Evolutionary conservation across 2,797 vertebrate genomes (phyloP), one percentile per base, ranked within the genome.

Genomic region (Scomberomorus guttatus): DNA sequence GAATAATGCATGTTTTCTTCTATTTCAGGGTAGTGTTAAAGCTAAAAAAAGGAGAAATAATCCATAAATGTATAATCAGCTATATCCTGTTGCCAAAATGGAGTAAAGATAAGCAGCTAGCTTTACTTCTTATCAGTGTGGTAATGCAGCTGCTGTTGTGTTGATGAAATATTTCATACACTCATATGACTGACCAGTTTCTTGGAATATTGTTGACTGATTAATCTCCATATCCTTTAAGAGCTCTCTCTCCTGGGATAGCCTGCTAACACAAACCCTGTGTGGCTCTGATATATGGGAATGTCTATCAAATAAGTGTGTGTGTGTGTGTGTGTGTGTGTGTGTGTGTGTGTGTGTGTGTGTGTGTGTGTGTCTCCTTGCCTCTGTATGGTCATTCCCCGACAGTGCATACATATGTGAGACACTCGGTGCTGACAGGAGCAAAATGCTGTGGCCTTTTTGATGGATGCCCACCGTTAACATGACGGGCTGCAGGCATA

Each of bases 391-490:
- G 55, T 24, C 27, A 55, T 46, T 44, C 17, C 44, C 32, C 13
- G 10, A 56, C 29, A 55, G 52, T 37, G 51, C 18, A 2, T 59
- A 25, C 0, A n/a, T 60, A 72, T 85, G 82, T 51, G 77, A 75
- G 77, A 57, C 74, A 87, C 82, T 77, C 2, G 15, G 57, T 78
- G 87, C 87, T 90, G 86, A 90, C 86, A 83, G 81, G 70, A 72
- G 65, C 57, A 70, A 74, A 92, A 83, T 72, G 65, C 79, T 34
- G 4, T 59, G 55, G 75, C 72, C 72, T 79, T 78, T 71, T 74
- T 92, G 85, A 90, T 77, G 76, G 82, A 92, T 88, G 87, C 67
- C 74, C 58, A 65, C 79, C 79, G 68, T 86, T 87, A 88, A 81
- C 80, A 75, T 79, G 83, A 85, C 39, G 25, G 54, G 80, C 65